These are phyloP conservation scores for Bujurquina vittata DNA, from an alignment of 2,113 vertebrate genomes.

Conservation along the genomic window DNA sequence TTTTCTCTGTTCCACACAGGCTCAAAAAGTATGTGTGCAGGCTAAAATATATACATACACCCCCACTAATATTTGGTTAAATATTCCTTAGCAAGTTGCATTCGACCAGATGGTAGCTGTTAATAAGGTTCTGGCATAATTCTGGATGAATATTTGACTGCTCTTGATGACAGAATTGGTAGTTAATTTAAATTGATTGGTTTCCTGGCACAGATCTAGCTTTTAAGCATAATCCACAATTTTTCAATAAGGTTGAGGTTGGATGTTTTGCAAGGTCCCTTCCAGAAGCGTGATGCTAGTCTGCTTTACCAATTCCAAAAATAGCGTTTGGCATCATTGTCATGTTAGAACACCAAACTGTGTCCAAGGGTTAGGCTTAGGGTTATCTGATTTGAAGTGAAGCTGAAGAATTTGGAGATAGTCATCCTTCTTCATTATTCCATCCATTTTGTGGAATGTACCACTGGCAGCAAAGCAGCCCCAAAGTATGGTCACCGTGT, in stretches of 20 bases:
- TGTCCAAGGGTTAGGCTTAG: background rate
- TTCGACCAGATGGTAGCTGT: background rate
- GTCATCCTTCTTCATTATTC: background rate
- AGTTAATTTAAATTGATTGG: background rate
- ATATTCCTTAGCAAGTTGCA: background rate
- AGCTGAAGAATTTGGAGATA: background rate
- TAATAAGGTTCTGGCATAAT: background rate
- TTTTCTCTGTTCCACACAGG: accelerated
- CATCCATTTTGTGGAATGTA: accelerated
- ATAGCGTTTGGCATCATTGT: accelerated
- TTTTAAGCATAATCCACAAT: background rate
- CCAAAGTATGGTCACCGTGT: background rate
- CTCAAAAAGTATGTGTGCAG: background rate
- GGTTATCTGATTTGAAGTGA: background rate
- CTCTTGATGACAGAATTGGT: background rate
- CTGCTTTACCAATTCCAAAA: background rate
- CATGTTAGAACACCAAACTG: background rate
- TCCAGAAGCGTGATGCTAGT: background rate
- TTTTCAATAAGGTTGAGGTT: accelerated
- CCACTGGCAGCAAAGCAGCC: background rate
- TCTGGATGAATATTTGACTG: background rate
- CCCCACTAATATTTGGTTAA: background rate
- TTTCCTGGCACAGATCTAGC: background rate
- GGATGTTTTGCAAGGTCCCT: background rate
- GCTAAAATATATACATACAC: background rate